Percentiles rank a stretch among this genome's conserved stretches.
phyloP scores from a whole-genome alignment of 2,888 invertebrate species.

The Stenotaenia linearis region DNA sequence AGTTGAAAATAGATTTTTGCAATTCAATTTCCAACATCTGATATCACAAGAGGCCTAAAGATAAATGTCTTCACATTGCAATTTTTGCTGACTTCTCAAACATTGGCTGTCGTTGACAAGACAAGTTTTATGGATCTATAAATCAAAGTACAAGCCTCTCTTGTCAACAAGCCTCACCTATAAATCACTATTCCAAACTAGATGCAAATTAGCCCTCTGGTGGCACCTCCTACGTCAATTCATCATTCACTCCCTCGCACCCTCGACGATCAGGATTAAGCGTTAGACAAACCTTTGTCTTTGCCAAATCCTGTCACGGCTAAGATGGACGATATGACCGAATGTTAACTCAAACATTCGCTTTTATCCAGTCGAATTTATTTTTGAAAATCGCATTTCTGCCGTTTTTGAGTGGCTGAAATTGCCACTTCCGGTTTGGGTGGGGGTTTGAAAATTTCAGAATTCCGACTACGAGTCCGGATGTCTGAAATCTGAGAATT shows the following conservation, averaged over 20 bases:
- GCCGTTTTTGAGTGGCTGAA: no score
- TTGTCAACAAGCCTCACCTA: neutral
- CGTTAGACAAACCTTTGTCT: neutral
- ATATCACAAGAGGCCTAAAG: neutral
- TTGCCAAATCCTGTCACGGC: no score
- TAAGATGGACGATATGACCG: neutral
- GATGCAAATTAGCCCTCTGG: constrained; percentile 3
- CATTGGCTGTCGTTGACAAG: neutral
- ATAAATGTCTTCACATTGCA: neutral
- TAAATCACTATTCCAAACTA: constrained; percentile 2
- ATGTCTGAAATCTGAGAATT: no score
- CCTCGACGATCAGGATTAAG: neutral
- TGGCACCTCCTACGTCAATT: neutral
- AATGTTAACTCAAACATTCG: neutral
- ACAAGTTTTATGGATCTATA: constrained; percentile 9
- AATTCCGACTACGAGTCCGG: no score
- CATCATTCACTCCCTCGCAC: neutral
- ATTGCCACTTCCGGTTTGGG: no score
- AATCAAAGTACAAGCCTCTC: constrained; percentile 8
- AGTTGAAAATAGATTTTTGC: neutral
- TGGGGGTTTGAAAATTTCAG: no score
- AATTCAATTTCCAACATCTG: constrained; percentile 4
- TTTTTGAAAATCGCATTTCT: no score
- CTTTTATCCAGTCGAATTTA: no score
- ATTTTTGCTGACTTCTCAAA: neutral